Percentiles rank a stretch among this genome's conserved stretches.
These are phyloP conservation scores for Chelonia mydas DNA, from an alignment of 2,797 vertebrate species.

Conservation along the genomic window DNA sequence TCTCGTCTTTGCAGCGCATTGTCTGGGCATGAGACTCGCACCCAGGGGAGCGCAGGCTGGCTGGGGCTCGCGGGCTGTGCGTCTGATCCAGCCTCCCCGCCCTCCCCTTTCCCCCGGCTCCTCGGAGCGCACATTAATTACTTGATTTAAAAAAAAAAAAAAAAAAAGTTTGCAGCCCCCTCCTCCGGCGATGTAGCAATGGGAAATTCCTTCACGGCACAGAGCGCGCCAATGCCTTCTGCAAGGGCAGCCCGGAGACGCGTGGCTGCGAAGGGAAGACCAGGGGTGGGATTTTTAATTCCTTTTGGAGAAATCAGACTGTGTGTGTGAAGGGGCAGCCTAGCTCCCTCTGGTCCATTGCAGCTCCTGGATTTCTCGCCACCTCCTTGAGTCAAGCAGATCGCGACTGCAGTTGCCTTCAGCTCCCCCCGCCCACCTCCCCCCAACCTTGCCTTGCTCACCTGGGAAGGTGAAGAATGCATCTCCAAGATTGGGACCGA, in stretches of 20 bases:
- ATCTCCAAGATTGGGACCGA: background rate
- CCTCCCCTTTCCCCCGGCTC: background rate
- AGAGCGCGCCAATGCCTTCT: constrained; percentile 59
- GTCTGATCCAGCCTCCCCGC: background rate
- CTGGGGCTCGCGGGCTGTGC: constrained; percentile 17
- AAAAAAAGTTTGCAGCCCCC: constrained; percentile 38
- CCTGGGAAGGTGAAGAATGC: background rate
- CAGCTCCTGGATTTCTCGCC: background rate
- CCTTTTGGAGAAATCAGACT: constrained; percentile 35
- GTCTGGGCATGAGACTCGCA: constrained; percentile 59
- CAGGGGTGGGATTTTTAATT: constrained; percentile 59
- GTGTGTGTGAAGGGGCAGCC: background rate
- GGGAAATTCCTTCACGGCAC: constrained; percentile 70
- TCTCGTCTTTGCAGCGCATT: constrained; percentile 65
- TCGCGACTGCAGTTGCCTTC: background rate
- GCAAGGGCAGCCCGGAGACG: constrained; percentile 63
- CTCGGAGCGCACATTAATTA: background rate
- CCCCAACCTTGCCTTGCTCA: background rate
- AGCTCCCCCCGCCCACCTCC: rapidly evolving
- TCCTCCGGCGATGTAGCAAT: background rate
- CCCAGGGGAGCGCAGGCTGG: constrained; percentile 13
- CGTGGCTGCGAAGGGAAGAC: constrained; percentile 44
- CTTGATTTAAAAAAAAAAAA: background rate
- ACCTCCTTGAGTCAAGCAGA: background rate
- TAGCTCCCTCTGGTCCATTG: background rate